These are phyloP conservation scores for Scatophagus argus DNA, from an alignment of 2,113 vertebrate species.

Conservation along the genomic window DNA sequence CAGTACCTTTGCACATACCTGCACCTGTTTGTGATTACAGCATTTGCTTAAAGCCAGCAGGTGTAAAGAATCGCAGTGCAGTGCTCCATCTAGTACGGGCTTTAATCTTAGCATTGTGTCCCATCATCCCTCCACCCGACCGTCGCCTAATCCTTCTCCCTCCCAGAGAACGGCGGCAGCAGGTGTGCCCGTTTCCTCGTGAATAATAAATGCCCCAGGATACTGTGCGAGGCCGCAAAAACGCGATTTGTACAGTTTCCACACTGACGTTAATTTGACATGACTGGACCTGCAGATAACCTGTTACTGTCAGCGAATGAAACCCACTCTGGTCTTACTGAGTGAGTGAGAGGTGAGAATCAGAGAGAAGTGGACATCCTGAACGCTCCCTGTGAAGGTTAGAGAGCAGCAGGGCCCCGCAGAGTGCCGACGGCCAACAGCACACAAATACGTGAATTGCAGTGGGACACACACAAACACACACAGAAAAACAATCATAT, in stretches of 20 bases:
- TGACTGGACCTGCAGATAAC: slow-evolving; percentile 46
- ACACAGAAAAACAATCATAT: neutral
- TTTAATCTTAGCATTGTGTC: slow-evolving; percentile 36
- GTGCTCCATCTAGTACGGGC: slow-evolving; percentile 2
- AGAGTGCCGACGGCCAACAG: neutral
- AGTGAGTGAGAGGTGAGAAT: slow-evolving; percentile 23
- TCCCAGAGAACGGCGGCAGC: slow-evolving; percentile 43
- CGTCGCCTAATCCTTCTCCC: slow-evolving; percentile 49
- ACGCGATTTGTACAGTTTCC: slow-evolving; percentile 14
- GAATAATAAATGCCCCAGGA: slow-evolving; percentile 54
- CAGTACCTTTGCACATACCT: neutral
- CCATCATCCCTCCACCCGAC: slow-evolving; percentile 39
- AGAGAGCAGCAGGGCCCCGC: slow-evolving; percentile 35
- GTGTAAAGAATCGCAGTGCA: neutral
- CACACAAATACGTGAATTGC: slow-evolving; percentile 2
- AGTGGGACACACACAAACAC: neutral
- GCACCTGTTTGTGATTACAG: slow-evolving; percentile 14
- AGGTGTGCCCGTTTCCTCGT: slow-evolving; percentile 64
- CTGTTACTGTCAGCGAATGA: slow-evolving; percentile 31
- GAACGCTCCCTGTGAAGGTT: slow-evolving; percentile 42
- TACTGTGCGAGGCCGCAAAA: slow-evolving; percentile 10
- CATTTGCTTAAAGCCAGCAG: slow-evolving; percentile 31
- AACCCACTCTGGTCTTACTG: slow-evolving; percentile 26
- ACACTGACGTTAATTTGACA: slow-evolving; percentile 41
- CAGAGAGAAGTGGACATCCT: slow-evolving; percentile 38